phyloP scores from a whole-genome alignment of 1,140 invertebrate species.

The Drosophila orosa region DNA sequence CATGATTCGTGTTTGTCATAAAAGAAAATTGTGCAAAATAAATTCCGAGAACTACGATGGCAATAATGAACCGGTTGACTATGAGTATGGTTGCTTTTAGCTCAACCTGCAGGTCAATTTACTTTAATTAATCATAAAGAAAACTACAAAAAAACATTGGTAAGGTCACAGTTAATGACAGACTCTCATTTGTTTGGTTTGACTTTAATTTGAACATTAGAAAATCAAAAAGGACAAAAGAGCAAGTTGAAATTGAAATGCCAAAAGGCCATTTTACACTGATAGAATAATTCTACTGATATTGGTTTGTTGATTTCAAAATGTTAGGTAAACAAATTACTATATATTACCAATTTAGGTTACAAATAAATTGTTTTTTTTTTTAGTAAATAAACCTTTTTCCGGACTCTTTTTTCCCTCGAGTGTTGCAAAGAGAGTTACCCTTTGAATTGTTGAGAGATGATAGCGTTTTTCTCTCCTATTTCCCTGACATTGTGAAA shows the following conservation, averaged over 20 bases:
- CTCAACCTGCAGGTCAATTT: constrained; percentile 57
- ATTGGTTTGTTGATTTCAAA: background rate
- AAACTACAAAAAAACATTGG: constrained; percentile 29
- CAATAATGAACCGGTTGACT: constrained; percentile 4
- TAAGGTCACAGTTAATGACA: constrained; percentile 40
- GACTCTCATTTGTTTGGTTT: constrained; percentile 2
- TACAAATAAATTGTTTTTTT: background rate
- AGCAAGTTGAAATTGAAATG: background rate
- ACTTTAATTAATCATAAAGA: constrained; percentile 62
- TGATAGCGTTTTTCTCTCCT: constrained; percentile 38
- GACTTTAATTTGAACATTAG: background rate
- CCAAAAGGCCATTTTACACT: background rate
- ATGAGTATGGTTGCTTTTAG: constrained; percentile 36
- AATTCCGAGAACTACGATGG: constrained; percentile 43
- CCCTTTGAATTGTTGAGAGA: constrained; percentile 47
- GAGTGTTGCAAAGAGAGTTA: constrained; percentile 22
- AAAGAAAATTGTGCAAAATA: constrained; percentile 56
- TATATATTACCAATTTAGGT: background rate
- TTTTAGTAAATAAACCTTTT: background rate
- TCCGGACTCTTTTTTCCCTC: background rate
- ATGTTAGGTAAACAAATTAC: background rate
- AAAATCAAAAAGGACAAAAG: background rate
- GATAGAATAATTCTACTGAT: no score
- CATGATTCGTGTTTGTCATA: constrained; percentile 34
- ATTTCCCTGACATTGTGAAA: constrained; percentile 4